Evolutionary conservation across 2,888 invertebrate genomes (phyloP), one percentile per base, ranked within the genome.

Genomic region (Drosophila nigricruria): DNA sequence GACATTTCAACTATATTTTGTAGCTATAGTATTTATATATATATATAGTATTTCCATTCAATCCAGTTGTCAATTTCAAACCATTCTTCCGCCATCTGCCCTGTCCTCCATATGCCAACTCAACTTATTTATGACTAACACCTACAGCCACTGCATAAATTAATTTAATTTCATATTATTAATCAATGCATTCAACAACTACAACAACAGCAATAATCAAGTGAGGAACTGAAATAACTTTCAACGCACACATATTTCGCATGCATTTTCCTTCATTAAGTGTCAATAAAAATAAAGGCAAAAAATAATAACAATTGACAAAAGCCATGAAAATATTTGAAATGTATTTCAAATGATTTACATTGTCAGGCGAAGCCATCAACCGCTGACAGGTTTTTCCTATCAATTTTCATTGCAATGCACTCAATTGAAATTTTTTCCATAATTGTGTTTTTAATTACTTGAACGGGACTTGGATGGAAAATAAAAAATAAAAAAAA

Each of bases 301-400:
- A n/a, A 36, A 52, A 30, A 30, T 23, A 58, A 63, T 47, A 56
- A 65, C 25, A 56, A 61, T 77, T 59, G 49, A 68, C 42, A 45
- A 47, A 58, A 64, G 61, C 34, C 58, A 54, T 60, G 56, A 52
- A 57, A 77, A 52, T 71, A 50, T 61, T 56, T 53, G 18, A 42
- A 59, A 54, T 60, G 38, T 50, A 58, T 77, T 67, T 65, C 50
- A 77, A 71, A 81, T 78, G 81, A 77, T 81, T 77, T 68, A 79
- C 73, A 70, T 64, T 20, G 18, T 14, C 49, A 14, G 49, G 3
- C 27, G 5, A 4, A 27, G 40, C 34, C 52, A n/a, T 40, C 56
- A 40, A 30, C 43, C 43, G 50, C 10, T 43, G 63, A 43, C 73
- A 56, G 54, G 5, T 34, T 52, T 72, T 63, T 42, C 34, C 47